Evolutionary conservation across 2,797 vertebrate genomes (phyloP), one percentile per base, ranked within the genome.

Genomic region (Cryptoblepharus egeriae): DNA sequence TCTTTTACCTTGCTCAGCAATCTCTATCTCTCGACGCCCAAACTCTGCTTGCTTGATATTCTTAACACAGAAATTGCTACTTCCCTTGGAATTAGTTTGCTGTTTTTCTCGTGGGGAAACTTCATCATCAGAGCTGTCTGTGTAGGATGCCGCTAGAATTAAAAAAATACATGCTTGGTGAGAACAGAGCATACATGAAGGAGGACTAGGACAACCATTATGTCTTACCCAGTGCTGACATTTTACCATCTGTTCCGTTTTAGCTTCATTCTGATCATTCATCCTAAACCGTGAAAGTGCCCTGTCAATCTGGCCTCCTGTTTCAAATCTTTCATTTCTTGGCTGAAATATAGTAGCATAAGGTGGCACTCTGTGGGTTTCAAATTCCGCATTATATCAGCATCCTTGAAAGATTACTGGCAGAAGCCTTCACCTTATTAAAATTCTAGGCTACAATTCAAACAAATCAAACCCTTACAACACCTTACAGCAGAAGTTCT

Each of bases 11-110:
- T 99, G 98, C 74, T 99, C 98, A 1, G 98, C 98, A 0, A 99
- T 99, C 96, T 99, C 98, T 16, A 99, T 99, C 95, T 99, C 98
- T 57, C 98, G 95, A 28, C 98, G 97, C 79, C 98, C 98, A 26
- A 99, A 99, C 92, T 99, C 98, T 0, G 98, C 98, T 95, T 99
- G 98, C 82, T 99, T 99, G 92, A 99, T 97, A 95, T 99, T 99
- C 96, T 99, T 99, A 88, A 99, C 98, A 0, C 98, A 99, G 96
- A 99, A 99, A 91, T 99, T 98, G 84, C 96, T 98, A 96, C 97
- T 98, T 94, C 98, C 97, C 35, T 98, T 98, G 78, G 97, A 97
- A 96, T 98, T 99, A 94, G 97, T 96, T 96, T 99, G 98, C 35
- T 97, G 96, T 72, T 99, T 99, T 94, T 99, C 98, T 76, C 98